Conservation (phyloP, 2,113 vertebrate species). For the Octodon degus region DNA sequence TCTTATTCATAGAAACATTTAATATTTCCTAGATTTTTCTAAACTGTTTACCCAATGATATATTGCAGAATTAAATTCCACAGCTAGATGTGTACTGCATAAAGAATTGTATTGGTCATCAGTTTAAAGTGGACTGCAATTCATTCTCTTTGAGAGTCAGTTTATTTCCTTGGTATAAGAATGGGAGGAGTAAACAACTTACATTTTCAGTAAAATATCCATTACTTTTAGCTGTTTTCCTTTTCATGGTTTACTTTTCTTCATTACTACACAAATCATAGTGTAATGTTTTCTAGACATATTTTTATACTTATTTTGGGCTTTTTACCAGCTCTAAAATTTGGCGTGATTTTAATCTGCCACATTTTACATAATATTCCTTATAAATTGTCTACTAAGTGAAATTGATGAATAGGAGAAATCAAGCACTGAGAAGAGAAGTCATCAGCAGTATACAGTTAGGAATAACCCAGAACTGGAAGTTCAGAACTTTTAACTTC, state of each 20-base stretch:
- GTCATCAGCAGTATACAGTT: conserved; percentile 6
- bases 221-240: conserved; percentile 74
- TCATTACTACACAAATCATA: conserved; percentile 66
- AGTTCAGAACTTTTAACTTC: conserved; percentile 47
- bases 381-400: conserved; percentile 61
- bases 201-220: conserved; percentile 76
- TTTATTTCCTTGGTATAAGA: conserved; percentile 60
- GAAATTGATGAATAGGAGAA: conserved; percentile 51
- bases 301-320: conserved; percentile 67
- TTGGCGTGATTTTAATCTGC: conserved; percentile 70
- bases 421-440: conserved; percentile 54
- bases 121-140: conserved; percentile 68
- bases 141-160: conserved; percentile 72
- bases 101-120: conserved; percentile 73
- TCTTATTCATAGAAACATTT: conserved; percentile 79
- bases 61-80: conserved; percentile 72
- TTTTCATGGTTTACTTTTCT: conserved; percentile 70
- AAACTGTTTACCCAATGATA: conserved; percentile 79
- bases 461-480: conserved; percentile 63
- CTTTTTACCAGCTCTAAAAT: conserved; percentile 70
- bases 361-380: conserved; percentile 63
- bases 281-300: conserved; percentile 61
- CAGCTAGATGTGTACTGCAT: conserved; percentile 70
- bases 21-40: conserved; percentile 78
- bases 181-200: conserved; percentile 64